Evolutionary conservation across 2,797 vertebrate genomes (phyloP), one percentile per base, ranked within the genome.

Genomic region (Eremophila alpestris): DNA sequence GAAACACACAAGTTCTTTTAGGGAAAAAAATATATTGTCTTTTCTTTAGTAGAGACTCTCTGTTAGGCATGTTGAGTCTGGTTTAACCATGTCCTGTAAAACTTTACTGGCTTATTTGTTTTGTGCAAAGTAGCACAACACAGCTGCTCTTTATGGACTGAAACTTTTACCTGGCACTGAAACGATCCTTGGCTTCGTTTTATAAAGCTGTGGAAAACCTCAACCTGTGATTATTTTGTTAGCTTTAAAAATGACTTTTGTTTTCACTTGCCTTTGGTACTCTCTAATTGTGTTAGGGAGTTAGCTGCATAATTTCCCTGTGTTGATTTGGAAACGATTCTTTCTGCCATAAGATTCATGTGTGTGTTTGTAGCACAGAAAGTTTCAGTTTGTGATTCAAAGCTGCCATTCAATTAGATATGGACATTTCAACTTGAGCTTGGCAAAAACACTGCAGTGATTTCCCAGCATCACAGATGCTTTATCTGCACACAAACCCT

Each of bases 161-260:
- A 83, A 93, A 92, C 80, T 94, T 96, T 64, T 83, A 82, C 74
- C 91, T 96, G 93, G 92, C 95, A 97, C 70, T 75, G 89, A 97
- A 96, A 94, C 0, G 7, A 90, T 90, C 86, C 86, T 90, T 95
- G 79, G 84, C 73, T 97, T 93, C 74, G 48, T 94, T 95, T 95
- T 93, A 54, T 54, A 91, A 92, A 94, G 90, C 80, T 65, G 52
- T 67, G 75, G 82, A 94, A 93, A 96, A 93, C 80, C 91, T 96
- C 94, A 90, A 91, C 96, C 95, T 93, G 75, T 48, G 92, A 97
- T 97, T 97, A 96, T 96, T 95, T 95, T 95, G 93, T 96, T 96
- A 96, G 94, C 64, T 96, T 97, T 96, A 97, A 95, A 97, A 95
- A 97, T 68, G 2, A 82, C 65, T 97, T 96, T 94, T 94, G 95